These are phyloP conservation scores for Cheilosia grossa DNA, from an alignment of 2,888 invertebrate genomes.

Conservation along the genomic window DNA sequence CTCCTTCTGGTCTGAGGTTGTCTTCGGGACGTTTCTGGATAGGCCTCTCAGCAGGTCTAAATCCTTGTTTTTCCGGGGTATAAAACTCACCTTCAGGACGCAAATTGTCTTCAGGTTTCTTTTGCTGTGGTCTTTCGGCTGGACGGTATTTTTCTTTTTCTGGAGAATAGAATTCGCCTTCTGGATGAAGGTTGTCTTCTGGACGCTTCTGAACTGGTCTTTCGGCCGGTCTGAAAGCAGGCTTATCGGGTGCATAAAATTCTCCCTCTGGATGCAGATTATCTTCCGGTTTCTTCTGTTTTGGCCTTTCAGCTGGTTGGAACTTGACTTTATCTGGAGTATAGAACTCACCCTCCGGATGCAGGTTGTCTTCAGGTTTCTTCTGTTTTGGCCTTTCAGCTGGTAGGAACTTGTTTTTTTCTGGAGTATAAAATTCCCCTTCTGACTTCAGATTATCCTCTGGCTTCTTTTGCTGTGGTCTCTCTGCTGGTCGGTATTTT, in stretches of 20 bases:
- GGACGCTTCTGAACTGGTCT: slow-evolving; percentile 80
- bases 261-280: slow-evolving; percentile 85
- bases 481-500: slow-evolving; percentile 82
- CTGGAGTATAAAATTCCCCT: slow-evolving; percentile 84
- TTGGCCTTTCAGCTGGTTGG: slow-evolving; percentile 82
- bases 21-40: slow-evolving; percentile 84
- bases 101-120: slow-evolving; percentile 84
- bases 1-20: slow-evolving; percentile 85
- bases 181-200: slow-evolving; percentile 83
- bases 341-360: slow-evolving; percentile 85
- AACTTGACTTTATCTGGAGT: slow-evolving; percentile 81
- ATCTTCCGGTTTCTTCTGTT: slow-evolving; percentile 84
- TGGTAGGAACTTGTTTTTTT: slow-evolving; percentile 77
- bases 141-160: slow-evolving; percentile 82
- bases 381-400: slow-evolving; percentile 82
- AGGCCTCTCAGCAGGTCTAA: slow-evolving; percentile 81
- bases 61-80: slow-evolving; percentile 79
- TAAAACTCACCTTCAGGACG: slow-evolving; percentile 85
- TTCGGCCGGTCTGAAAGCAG: slow-evolving; percentile 83
- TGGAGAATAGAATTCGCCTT: slow-evolving; percentile 75
- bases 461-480: slow-evolving; percentile 82
- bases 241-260: slow-evolving; percentile 84
- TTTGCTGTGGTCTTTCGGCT: slow-evolving; percentile 81
- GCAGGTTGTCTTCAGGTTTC: slow-evolving; percentile 56
- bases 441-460: slow-evolving; percentile 84